These are phyloP conservation scores for Ameiurus melas DNA, from an alignment of 2,113 vertebrate genomes.

Conservation along the genomic window DNA sequence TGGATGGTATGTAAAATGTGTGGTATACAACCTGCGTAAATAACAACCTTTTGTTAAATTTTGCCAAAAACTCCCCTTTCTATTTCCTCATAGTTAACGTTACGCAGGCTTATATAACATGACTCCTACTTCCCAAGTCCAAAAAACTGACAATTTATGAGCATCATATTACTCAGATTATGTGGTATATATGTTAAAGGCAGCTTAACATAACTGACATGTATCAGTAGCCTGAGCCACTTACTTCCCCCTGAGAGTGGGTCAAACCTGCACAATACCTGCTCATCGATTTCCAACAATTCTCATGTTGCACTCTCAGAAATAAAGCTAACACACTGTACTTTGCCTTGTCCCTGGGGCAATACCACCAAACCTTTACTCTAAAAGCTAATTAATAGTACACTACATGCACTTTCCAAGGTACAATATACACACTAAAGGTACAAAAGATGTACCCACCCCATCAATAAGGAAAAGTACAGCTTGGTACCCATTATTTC, in stretches of 20 bases:
- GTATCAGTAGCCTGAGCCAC: neutral
- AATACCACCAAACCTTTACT: neutral
- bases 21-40: neutral
- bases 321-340: neutral
- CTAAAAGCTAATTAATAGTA: neutral
- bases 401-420: neutral
- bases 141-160: neutral
- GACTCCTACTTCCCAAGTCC: neutral
- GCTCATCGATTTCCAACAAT: constrained; percentile 12
- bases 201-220: neutral
- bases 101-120: neutral
- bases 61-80: neutral
- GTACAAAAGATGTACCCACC: neutral
- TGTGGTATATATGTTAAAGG: neutral
- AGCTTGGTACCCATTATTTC: neutral
- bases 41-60: neutral
- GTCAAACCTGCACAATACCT: neutral
- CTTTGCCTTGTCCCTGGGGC: neutral
- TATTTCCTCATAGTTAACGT: neutral
- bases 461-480: neutral
- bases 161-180: neutral
- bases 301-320: neutral
- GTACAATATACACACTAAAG: neutral
- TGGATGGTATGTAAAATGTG: neutral
- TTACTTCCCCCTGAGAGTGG: neutral